phyloP scores from a whole-genome alignment of 1,140 invertebrate species.

The Lethocerus indicus region DNA sequence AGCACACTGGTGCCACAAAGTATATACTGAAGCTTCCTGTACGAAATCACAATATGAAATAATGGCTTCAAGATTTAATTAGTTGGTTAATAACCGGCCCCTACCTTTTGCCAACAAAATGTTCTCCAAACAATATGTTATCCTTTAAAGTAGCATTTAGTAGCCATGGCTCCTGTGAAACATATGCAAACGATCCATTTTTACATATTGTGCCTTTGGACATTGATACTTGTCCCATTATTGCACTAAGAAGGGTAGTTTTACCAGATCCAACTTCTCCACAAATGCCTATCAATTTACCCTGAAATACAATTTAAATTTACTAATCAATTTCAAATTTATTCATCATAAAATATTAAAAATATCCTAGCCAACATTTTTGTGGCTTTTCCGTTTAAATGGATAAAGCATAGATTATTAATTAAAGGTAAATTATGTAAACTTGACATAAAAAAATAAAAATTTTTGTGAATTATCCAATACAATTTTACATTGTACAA shows the following conservation, averaged over 20 bases:
- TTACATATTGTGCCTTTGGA: conserved; percentile 32
- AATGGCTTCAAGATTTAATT: too few relatives aligned
- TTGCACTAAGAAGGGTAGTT: conserved; percentile 48
- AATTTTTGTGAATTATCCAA: too few relatives aligned
- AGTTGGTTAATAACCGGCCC: too few relatives aligned
- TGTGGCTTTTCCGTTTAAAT: too few relatives aligned
- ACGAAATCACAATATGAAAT: too few relatives aligned
- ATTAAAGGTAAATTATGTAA: too few relatives aligned
- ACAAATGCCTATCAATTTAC: conserved; percentile 48
- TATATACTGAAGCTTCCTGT: too few relatives aligned
- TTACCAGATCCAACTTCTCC: conserved; percentile 69
- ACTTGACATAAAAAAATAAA: too few relatives aligned
- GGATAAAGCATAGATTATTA: too few relatives aligned
- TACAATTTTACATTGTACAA: too few relatives aligned
- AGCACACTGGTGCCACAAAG: too few relatives aligned
- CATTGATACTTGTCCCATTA: conserved; percentile 40
- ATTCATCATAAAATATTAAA: neutral
- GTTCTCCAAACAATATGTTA: conserved; percentile 50
- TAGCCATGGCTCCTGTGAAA: conserved; percentile 50
- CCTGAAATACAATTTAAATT: conserved; percentile 23
- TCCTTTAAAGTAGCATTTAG: conserved; percentile 43
- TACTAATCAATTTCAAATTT: neutral
- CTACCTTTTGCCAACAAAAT: conserved; percentile 28
- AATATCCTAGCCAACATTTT: neutral
- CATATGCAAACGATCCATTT: conserved; percentile 41